phyloP scores from a whole-genome alignment of 1,140 invertebrate species.

The honey bee (Apis mellifera) region DNA sequence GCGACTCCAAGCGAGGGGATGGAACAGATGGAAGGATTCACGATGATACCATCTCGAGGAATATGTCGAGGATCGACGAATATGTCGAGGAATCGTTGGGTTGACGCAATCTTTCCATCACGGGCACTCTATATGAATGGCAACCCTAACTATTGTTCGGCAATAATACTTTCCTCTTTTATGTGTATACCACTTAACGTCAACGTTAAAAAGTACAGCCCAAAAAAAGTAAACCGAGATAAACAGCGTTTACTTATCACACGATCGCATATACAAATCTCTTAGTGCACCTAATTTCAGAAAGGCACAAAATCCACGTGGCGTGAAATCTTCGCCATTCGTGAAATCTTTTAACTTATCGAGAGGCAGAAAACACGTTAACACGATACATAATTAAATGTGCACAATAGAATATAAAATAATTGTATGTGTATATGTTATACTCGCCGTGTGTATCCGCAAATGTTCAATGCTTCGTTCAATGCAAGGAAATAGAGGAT shows the following conservation, averaged over 20 bases:
- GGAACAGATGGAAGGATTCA: neutral
- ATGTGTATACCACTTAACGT: conserved; percentile 13
- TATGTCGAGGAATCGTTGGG: neutral
- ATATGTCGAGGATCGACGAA: neutral
- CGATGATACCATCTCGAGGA: too few relatives aligned
- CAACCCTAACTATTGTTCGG: neutral
- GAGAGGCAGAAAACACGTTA: conserved; percentile 33
- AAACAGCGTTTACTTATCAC: conserved; percentile 14
- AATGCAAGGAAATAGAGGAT: neutral
- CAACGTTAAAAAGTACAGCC: conserved; percentile 4
- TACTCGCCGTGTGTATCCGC: conserved; percentile 59
- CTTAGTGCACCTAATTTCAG: conserved; percentile 18
- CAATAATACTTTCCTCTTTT: conserved; percentile 18
- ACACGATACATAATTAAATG: conserved; percentile 57
- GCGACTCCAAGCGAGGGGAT: neutral
- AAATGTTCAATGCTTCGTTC: conserved; percentile 56
- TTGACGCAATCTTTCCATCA: neutral
- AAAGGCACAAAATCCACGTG: neutral
- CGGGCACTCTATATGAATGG: neutral
- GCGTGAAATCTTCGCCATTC: neutral
- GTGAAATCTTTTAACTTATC: neutral
- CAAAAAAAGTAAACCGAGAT: conserved; percentile 27
- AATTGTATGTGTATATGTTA: conserved; percentile 67
- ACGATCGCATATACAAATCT: neutral
- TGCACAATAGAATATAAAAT: conserved; percentile 63